Percentiles rank a stretch among this genome's conserved stretches.
These are phyloP conservation scores for Hepsetus odoe DNA, from an alignment of 2,113 vertebrate genomes.

Conservation along the genomic window DNA sequence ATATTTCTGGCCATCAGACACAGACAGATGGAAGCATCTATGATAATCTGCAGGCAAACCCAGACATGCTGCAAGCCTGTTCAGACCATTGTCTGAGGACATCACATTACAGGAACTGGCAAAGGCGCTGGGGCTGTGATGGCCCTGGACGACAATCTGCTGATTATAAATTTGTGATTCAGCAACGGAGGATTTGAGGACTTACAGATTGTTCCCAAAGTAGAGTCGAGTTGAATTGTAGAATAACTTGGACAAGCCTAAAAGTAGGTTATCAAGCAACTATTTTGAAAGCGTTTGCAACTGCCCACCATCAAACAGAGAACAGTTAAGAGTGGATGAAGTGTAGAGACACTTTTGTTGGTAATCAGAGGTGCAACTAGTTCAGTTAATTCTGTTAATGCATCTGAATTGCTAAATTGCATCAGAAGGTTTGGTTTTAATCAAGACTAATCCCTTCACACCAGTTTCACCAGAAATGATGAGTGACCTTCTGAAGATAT, in stretches of 20 bases:
- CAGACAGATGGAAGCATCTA: not conserved
- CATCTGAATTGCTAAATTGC: no score
- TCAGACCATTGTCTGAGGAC: not conserved
- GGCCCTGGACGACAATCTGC: not conserved
- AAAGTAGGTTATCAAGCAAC: not conserved
- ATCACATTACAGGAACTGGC: constrained; percentile 2
- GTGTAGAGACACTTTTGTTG: no score
- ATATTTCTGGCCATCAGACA: not conserved
- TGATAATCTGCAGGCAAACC: not conserved
- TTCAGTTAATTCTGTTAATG: no score
- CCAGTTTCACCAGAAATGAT: no score
- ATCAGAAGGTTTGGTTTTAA: no score
- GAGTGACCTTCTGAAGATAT: no score
- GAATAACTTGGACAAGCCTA: not conserved
- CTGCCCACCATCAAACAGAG: no score
- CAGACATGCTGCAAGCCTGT: not conserved
- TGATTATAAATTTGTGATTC: not conserved
- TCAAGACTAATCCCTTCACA: no score
- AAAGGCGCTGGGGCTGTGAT: not conserved
- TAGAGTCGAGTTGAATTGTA: no score
- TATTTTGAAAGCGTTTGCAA: not conserved
- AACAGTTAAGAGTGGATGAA: no score
- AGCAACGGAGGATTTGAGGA: not conserved
- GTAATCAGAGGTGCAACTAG: no score
- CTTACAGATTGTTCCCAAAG: not conserved